phyloP scores from a whole-genome alignment of 2,113 vertebrate genomes.

The Recurvirostra avosetta region DNA sequence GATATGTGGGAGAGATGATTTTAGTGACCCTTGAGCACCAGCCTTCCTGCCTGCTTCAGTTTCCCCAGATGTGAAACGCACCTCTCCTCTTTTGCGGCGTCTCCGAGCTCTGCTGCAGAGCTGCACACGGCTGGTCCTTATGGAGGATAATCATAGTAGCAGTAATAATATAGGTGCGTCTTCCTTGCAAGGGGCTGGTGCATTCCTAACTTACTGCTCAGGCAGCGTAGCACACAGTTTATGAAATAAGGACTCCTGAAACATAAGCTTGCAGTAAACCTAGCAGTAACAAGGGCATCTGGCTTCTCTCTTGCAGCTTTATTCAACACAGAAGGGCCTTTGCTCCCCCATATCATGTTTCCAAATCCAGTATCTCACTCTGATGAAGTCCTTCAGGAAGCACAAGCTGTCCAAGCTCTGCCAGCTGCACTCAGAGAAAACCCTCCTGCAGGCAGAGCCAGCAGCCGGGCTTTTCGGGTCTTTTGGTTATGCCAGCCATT shows the following conservation, averaged over 20 bases:
- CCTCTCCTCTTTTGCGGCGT: neutral
- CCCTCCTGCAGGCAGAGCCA: neutral
- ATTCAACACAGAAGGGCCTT: neutral
- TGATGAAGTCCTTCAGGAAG: neutral
- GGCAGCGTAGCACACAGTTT: neutral
- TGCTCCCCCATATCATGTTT: neutral
- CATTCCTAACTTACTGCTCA: neutral
- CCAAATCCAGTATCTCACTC: neutral
- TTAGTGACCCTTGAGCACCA: neutral
- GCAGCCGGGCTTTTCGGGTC: neutral
- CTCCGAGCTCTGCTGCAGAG: neutral
- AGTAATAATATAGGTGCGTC: neutral
- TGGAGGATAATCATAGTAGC: rapidly evolving
- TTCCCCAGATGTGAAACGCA: neutral
- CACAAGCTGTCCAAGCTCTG: neutral
- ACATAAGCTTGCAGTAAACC: neutral
- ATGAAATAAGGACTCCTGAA: neutral
- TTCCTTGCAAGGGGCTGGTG: neutral
- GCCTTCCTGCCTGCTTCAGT: neutral
- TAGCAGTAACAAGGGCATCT: rapidly evolving
- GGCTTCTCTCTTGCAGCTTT: neutral
- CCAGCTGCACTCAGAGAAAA: neutral
- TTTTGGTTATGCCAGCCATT: neutral
- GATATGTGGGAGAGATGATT: neutral
- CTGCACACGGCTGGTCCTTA: too few relatives aligned